Conservation (phyloP, 2,888 invertebrate species). For the Didymodactylos carnosus region DNA sequence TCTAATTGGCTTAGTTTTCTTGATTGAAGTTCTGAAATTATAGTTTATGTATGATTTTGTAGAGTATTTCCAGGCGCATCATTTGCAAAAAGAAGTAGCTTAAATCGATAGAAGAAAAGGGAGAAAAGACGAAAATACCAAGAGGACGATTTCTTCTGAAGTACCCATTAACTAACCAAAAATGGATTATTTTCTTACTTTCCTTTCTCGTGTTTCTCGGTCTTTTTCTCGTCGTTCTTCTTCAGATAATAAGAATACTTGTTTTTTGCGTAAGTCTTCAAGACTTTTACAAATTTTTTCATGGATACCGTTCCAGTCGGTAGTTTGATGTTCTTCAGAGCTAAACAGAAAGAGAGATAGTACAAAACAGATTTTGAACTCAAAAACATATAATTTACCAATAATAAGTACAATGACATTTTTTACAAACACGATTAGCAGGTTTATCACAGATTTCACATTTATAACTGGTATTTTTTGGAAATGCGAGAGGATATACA, state of each 20-base stretch:
- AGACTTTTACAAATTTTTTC: conserved; percentile 32
- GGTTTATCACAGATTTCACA: conserved; percentile 34
- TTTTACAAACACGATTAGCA: conserved; percentile 30
- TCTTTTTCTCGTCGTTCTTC: conserved; percentile 29
- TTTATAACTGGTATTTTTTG: conserved; percentile 28
- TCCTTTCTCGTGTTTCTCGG: conserved; percentile 23
- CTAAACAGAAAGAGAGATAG: conserved; percentile 18
- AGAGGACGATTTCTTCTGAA: no score
- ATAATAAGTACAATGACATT: conserved; percentile 33
- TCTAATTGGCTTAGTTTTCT: no score
- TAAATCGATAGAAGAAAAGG: no score
- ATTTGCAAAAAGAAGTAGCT: no score
- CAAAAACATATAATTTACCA: conserved; percentile 21
- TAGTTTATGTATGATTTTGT: no score
- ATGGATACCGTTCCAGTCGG: conserved; percentile 34
- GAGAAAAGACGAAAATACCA: no score
- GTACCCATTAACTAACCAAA: no score
- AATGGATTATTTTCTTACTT: no score
- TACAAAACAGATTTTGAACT: background rate
- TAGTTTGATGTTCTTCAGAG: conserved; percentile 30
- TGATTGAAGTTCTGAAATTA: no score
- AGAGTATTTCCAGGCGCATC: no score
- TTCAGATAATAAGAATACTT: conserved; percentile 30
- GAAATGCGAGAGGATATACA: conserved; percentile 32
- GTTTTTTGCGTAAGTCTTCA: conserved; percentile 25